phyloP scores from a whole-genome alignment of 1,140 invertebrate species.

The Drosophila chauvacae region DNA sequence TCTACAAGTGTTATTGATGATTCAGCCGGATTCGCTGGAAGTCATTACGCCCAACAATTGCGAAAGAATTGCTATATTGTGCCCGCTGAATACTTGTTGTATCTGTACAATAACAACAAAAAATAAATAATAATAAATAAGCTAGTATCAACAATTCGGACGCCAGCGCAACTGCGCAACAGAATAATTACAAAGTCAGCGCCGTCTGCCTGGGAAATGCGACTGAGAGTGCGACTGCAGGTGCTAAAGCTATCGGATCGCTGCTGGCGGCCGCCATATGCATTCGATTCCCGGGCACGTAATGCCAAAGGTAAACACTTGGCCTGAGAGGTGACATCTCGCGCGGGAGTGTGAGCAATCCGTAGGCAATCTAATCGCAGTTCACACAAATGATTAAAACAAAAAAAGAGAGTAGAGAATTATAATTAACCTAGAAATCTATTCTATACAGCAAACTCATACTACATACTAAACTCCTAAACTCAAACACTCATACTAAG shows the following conservation, averaged over 20 bases:
- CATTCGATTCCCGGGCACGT: constrained; percentile 62
- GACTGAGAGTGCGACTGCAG: constrained; percentile 59
- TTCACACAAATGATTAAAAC: constrained; percentile 19
- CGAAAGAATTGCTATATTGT: constrained; percentile 18
- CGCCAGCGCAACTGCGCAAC: constrained; percentile 62
- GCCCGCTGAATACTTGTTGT: constrained; percentile 21
- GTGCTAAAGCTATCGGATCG: constrained; percentile 32
- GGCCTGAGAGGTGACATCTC: constrained; percentile 28
- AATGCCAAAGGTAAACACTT: constrained; percentile 66
- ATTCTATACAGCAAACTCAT: background rate
- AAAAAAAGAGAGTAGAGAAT: background rate
- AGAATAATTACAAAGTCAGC: constrained; percentile 72
- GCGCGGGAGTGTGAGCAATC: constrained; percentile 17
- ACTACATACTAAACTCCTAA: too few relatives aligned
- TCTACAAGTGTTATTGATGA: constrained; percentile 13
- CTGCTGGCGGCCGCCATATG: constrained; percentile 51
- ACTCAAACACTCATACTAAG: too few relatives aligned
- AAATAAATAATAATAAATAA: constrained; percentile 27
- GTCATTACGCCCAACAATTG: constrained; percentile 9
- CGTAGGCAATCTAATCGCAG: constrained; percentile 59
- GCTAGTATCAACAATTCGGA: constrained; percentile 35
- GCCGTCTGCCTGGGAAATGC: constrained; percentile 38
- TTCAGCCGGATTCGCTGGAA: constrained; percentile 12
- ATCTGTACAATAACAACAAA: constrained; percentile 9
- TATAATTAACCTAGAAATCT: background rate